phyloP scores from a whole-genome alignment of 2,888 invertebrate species.

The Microctonus brassicae region DNA sequence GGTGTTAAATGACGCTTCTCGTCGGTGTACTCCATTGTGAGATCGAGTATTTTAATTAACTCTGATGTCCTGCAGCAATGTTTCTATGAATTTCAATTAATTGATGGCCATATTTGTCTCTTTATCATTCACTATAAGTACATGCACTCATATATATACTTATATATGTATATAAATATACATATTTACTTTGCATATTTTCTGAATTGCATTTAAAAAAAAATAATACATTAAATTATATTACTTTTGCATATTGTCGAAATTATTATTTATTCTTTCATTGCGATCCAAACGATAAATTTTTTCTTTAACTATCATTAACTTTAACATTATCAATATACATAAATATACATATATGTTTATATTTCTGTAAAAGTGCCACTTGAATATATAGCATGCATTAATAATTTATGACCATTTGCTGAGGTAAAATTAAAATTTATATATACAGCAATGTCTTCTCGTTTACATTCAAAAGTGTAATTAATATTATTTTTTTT shows the following conservation, averaged over 20 bases:
- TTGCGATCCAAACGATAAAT: too few species aligned
- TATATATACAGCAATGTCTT: not conserved
- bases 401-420: not conserved
- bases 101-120: constrained; percentile 24
- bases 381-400: not conserved
- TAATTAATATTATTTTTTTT: not conserved
- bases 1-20: constrained; percentile 27
- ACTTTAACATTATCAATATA: not conserved
- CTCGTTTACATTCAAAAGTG: not conserved
- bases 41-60: constrained; percentile 39
- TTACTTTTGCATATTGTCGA: too few species aligned
- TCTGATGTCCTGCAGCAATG: constrained; percentile 4
- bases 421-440: not conserved
- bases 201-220: too few species aligned
- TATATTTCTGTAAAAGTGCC: not conserved
- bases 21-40: constrained; percentile 4
- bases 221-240: too few species aligned
- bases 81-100: constrained; percentile 8
- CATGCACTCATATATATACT: not conserved
- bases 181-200: not conserved
- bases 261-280: too few species aligned
- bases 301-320: too few species aligned
- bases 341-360: not conserved
- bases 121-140: not conserved
- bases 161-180: not conserved